Percentiles rank a stretch among this genome's conserved stretches.
Conservation (phyloP, 2,888 invertebrate species). For the Dicyrtomina minuta region DNA sequence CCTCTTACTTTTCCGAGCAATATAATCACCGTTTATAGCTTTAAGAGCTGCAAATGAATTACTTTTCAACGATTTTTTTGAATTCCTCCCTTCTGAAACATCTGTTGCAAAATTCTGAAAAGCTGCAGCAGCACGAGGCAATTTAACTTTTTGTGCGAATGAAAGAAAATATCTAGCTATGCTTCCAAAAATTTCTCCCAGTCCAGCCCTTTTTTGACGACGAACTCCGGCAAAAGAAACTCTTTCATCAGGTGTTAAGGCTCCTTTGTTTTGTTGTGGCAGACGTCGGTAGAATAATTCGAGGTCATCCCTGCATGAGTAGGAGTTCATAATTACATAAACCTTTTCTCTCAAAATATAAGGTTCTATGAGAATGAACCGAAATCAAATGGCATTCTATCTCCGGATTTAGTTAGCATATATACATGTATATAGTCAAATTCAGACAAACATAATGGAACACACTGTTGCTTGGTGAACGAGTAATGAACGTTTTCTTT, state of each 20-base stretch:
- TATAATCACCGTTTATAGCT: not conserved
- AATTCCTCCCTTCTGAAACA: not conserved
- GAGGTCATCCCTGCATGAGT: not conserved
- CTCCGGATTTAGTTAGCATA: constrained; percentile 23
- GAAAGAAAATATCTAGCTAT: constrained; percentile 17
- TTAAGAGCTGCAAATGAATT: constrained; percentile 15
- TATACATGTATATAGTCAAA: constrained; percentile 26
- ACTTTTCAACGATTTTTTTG: constrained; percentile 1
- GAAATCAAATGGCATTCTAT: constrained; percentile 18
- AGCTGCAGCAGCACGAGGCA: constrained; percentile 10
- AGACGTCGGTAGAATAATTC: not conserved
- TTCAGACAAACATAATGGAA: not conserved
- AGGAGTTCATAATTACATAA: not conserved
- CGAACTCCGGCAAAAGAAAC: constrained; percentile 13
- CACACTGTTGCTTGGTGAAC: constrained; percentile 10
- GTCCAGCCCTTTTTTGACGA: too few relatives aligned
- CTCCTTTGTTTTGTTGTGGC: too few relatives aligned
- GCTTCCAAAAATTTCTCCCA: constrained; percentile 20
- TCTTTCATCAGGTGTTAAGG: too few relatives aligned
- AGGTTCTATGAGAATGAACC: constrained; percentile 12
- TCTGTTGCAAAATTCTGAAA: not conserved
- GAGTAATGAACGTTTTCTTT: not conserved
- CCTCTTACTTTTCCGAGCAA: constrained; percentile 19
- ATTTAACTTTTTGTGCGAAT: constrained; percentile 13
- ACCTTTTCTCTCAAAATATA: constrained; percentile 16